Base-by-base conservation (phyloP, 2,113 vertebrate genomes). In the Tretioscincus oriximinensis region DNA sequence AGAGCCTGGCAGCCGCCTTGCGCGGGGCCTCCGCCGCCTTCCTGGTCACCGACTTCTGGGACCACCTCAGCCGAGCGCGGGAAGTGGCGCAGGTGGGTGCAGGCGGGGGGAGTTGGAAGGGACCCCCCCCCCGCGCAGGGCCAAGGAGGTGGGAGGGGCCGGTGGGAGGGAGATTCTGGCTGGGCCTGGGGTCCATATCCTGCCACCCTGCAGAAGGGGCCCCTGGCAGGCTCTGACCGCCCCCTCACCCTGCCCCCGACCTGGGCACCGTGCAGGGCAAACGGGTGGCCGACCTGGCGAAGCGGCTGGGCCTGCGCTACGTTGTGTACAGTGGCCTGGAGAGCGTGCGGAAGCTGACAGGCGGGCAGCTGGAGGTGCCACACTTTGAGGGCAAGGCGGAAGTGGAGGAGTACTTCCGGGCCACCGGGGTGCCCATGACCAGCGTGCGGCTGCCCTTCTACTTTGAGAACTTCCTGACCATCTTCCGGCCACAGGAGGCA, bases 41-140 rank as follows among this genome's bases (percentile, higher is more conserved):
- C 81, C 61, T 94, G 0, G 92, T 95, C 41, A 96, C 92, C 70
- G 88, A 93, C 82, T 95, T 93, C 88, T 95, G 94, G 94, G 93
- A 95, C 6, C 91, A 89, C 47, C 86, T 91, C 86, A 94, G 89
- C 88, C 90, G 92, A 31, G 92, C 92, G 63, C 93, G 84, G 6
- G 95, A 95, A 78, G 69, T 93, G 0, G 51, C 68, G 0, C 94
- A 94, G 94, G 94, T 95, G 64, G 1, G 12, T 11, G 49, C 49
- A 14, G 49, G 49, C 51, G 14, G 51, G 51, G 51, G 2, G 51
- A 2, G 51, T 14, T 2, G 51, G 51, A 12, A 26, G n/a, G 63
- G 22, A 9, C 6, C 61, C 26, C 8, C 61, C 21, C 9, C 22
- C 5, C 63, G 20, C 41, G 24, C 35, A 31, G 0, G 22, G 67